Evolutionary conservation across 2,797 vertebrate species (phyloP).

Genomic region (Sarcoramphus papa): DNA sequence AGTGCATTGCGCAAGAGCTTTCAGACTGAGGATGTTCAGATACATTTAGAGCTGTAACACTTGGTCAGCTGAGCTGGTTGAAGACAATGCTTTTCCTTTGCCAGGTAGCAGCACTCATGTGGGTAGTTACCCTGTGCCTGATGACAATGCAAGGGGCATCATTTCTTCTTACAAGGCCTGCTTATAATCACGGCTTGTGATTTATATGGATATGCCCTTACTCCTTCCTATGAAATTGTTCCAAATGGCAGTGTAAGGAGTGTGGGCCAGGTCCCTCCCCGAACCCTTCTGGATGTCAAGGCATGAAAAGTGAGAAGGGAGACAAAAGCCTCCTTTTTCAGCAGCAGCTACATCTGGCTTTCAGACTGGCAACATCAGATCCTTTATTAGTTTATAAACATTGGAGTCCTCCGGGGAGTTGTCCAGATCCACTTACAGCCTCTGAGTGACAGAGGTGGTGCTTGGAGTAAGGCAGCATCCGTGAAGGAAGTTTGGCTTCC

Average conservation of each 20-base stretch:
- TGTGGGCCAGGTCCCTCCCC: not conserved
- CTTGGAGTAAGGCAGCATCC: slow-evolving; percentile 2
- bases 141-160: not conserved
- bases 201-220: not conserved
- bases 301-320: not conserved
- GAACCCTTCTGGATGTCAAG: not conserved
- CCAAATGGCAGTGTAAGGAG: not conserved
- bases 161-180: not conserved
- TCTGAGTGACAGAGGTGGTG: not conserved
- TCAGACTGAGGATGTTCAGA: not conserved
- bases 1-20: not conserved
- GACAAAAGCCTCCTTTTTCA: not conserved
- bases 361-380: slow-evolving; percentile 3
- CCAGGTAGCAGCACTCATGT: not conserved
- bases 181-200: not conserved
- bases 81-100: not conserved
- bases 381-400: slow-evolving; percentile 41
- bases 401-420: not conserved
- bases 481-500: slow-evolving; percentile 13
- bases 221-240: not conserved
- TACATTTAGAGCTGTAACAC: not conserved
- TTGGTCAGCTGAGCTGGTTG: not conserved
- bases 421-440: slow-evolving; percentile 1
- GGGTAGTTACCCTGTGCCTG: not conserved
- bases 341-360: not conserved